A percentile compares a stretch with the other conserved stretches of the same genome.
phyloP scores from a whole-genome alignment of 1,140 invertebrate species.

The Drosophila pallidifrons region DNA sequence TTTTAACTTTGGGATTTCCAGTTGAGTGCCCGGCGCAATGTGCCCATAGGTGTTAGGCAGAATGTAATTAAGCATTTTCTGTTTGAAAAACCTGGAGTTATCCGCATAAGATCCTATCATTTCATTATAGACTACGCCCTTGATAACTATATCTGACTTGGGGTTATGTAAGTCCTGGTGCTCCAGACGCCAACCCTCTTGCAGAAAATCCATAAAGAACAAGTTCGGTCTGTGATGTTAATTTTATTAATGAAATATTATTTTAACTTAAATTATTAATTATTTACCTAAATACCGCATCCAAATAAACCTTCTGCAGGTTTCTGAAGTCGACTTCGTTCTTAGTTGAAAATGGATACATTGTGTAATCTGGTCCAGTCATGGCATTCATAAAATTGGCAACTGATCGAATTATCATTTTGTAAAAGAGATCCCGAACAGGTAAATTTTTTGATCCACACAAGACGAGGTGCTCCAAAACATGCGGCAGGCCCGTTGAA shows the following conservation, averaged over 20 bases:
- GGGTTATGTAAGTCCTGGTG: conserved; percentile 91
- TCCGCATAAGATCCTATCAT: conserved; percentile 98
- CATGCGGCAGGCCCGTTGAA: conserved; percentile 95
- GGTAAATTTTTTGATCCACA: conserved; percentile 95
- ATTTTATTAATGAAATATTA: neutral
- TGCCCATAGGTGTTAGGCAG: conserved; percentile 93
- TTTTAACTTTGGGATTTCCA: conserved; percentile 92
- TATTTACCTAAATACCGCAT: conserved; percentile 90
- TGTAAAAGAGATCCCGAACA: conserved; percentile 96
- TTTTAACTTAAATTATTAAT: neutral
- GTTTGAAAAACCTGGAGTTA: conserved; percentile 90
- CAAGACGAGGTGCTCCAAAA: conserved; percentile 95
- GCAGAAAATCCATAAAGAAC: conserved; percentile 92
- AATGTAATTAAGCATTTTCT: conserved; percentile 90
- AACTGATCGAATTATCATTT: conserved; percentile 95
- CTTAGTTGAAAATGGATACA: conserved; percentile 97
- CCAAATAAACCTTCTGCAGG: conserved; percentile 93
- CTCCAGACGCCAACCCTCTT: conserved; percentile 97
- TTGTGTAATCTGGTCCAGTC: conserved; percentile 95
- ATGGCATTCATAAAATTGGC: conserved; percentile 98
- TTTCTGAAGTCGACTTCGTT: conserved; percentile 94
- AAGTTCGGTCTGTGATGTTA: conserved; percentile 88
- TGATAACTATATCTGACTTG: conserved; percentile 91
- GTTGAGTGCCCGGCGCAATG: conserved; percentile 94
- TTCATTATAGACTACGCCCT: conserved; percentile 98